Evolutionary conservation across 37 sponge, comb jelly and placozoan genomes (phyloP).

Genomic region (Halichondria panicea): DNA sequence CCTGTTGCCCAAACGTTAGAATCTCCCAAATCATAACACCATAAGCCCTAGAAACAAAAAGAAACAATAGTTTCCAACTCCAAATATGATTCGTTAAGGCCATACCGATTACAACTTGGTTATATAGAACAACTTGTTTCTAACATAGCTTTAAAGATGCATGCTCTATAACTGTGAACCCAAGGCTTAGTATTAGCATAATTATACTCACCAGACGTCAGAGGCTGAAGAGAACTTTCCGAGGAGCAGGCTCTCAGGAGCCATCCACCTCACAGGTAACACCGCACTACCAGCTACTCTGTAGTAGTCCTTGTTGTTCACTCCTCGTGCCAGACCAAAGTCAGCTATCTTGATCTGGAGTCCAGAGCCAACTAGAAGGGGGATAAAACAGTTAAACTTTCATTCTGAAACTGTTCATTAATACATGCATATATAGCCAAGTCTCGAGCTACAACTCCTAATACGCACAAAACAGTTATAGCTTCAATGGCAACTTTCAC

Average conservation of each 20-base stretch:
- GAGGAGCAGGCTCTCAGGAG: slow-evolving; percentile 56
- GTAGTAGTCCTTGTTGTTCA: slow-evolving; percentile 44
- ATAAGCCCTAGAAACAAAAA: slow-evolving; percentile 49
- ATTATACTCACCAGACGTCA: slow-evolving; percentile 56
- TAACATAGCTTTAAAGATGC: too few species aligned
- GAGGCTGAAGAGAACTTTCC: slow-evolving; percentile 43
- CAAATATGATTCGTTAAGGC: too few species aligned
- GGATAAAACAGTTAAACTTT: not conserved
- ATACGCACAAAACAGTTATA: not conserved
- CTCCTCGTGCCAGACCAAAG: slow-evolving; percentile 60
- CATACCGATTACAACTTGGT: too few species aligned
- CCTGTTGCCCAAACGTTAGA: slow-evolving; percentile 40
- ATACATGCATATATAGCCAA: too few species aligned
- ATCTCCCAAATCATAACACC: slow-evolving; percentile 77
- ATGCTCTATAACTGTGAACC: too few species aligned
- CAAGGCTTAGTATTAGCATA: too few species aligned
- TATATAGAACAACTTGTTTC: too few species aligned
- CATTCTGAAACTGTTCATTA: not conserved
- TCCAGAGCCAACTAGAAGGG: slow-evolving; percentile 32
- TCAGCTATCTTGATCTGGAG: slow-evolving; percentile 58
- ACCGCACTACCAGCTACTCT: slow-evolving; percentile 23
- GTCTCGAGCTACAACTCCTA: not conserved
- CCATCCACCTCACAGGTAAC: slow-evolving; percentile 62
- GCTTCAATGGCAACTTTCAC: not conserved
- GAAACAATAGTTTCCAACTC: too few species aligned